Conservation (phyloP, 2,113 vertebrate genomes). For the Hymenochirus boettgeri region DNA sequence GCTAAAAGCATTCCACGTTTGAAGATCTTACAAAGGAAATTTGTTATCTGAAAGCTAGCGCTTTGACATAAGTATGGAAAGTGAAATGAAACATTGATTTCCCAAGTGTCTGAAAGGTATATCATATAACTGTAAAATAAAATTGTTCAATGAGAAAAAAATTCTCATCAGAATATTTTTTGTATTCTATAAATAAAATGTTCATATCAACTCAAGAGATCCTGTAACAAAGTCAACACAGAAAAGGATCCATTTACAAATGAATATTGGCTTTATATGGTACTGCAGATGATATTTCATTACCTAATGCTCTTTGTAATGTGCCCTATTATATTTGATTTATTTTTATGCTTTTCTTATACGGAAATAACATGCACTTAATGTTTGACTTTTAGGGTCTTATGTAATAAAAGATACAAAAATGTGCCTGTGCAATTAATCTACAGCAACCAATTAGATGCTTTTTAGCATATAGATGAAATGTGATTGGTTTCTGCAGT, state of each 20-base stretch:
- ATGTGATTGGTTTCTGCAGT: too few species aligned
- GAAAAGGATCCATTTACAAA: constrained; percentile 20
- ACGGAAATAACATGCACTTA: too few species aligned
- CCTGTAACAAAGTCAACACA: constrained; percentile 30
- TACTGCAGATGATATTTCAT: not conserved
- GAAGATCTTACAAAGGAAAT: constrained; percentile 54
- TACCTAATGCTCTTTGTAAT: constrained; percentile 4
- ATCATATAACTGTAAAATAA: constrained; percentile 62
- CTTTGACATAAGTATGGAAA: constrained; percentile 51
- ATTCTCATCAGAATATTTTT: constrained; percentile 55
- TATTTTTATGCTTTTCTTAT: too few species aligned
- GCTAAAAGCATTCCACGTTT: constrained; percentile 48
- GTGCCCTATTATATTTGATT: too few species aligned
- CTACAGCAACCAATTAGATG: too few species aligned
- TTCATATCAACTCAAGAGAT: constrained; percentile 44
- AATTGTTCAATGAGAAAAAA: constrained; percentile 60
- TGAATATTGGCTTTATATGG: constrained; percentile 34
- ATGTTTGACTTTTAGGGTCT: too few species aligned
- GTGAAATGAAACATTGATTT: constrained; percentile 60
- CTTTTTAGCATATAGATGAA: too few species aligned
- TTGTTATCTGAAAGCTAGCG: constrained; percentile 58
- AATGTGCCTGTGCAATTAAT: too few species aligned
- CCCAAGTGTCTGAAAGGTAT: constrained; percentile 60
- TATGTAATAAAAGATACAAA: too few species aligned
- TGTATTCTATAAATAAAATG: constrained; percentile 53